phyloP scores from a whole-genome alignment of 2,888 invertebrate species.

The Scaptomyza tumidula region DNA sequence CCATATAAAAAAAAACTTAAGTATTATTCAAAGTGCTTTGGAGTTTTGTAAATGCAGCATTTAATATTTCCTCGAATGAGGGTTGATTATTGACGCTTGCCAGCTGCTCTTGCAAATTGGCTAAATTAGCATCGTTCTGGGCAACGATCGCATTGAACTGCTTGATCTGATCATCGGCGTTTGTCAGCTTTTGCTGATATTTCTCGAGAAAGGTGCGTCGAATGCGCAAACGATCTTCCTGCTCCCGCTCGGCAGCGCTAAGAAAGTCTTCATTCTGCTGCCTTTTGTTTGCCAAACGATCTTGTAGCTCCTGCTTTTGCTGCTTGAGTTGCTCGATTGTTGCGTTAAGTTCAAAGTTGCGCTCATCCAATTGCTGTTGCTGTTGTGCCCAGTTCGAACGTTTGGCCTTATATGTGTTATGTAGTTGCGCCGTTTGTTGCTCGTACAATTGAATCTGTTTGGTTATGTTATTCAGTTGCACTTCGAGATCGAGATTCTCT shows the following conservation, averaged over 20 bases:
- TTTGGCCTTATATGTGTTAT: slow-evolving; percentile 27
- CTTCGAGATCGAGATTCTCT: slow-evolving; percentile 18
- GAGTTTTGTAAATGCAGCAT: not conserved
- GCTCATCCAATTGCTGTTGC: slow-evolving; percentile 37
- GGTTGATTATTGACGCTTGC: not conserved
- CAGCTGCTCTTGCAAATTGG: slow-evolving; percentile 13
- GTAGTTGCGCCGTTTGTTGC: slow-evolving; percentile 37
- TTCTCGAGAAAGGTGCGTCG: slow-evolving; percentile 12
- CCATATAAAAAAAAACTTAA: not conserved
- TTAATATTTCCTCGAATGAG: slow-evolving; percentile 17
- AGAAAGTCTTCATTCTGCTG: slow-evolving; percentile 53
- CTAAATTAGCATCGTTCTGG: slow-evolving; percentile 10
- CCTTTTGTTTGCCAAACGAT: slow-evolving; percentile 16
- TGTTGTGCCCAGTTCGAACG: slow-evolving; percentile 16
- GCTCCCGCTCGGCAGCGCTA: slow-evolving; percentile 51
- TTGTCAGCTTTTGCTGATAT: slow-evolving; percentile 14
- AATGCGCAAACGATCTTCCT: slow-evolving; percentile 24
- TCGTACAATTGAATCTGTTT: slow-evolving; percentile 27
- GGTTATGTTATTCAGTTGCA: slow-evolving; percentile 16
- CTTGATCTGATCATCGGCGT: slow-evolving; percentile 31
- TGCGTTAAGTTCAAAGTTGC: slow-evolving; percentile 15
- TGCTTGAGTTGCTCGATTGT: slow-evolving; percentile 27
- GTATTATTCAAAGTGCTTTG: not conserved
- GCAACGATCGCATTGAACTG: slow-evolving; percentile 5
- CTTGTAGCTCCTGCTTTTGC: slow-evolving; percentile 8